Evolutionary conservation across 2,113 vertebrate species (phyloP).

Genomic region (Centrocercus urophasianus): DNA sequence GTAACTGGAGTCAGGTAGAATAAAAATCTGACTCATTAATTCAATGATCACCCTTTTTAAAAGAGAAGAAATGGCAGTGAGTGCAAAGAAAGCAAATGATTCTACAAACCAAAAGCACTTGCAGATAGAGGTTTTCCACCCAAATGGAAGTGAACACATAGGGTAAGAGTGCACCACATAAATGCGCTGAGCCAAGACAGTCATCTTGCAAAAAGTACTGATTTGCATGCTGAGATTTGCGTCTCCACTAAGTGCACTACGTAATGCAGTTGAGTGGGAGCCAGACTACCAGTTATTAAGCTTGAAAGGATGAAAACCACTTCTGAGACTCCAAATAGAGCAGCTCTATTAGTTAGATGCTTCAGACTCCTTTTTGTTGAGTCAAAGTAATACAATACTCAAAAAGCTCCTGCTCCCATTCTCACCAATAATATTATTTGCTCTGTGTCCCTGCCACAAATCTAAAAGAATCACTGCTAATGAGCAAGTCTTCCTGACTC

Average conservation of each 20-base stretch:
- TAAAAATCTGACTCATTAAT: constrained; percentile 23
- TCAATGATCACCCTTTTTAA: not conserved
- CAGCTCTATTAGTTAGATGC: constrained; percentile 5
- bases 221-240: constrained; percentile 46
- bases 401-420: not conserved
- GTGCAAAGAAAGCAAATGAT: not conserved
- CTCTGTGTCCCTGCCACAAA: not conserved
- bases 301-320: constrained; percentile 44
- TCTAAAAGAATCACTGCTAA: not conserved
- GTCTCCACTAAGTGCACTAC: constrained; percentile 56
- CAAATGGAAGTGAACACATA: not conserved
- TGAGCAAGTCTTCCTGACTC: not conserved
- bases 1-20: not conserved
- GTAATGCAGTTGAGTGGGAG: constrained; percentile 46
- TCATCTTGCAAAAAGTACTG: constrained; percentile 36
- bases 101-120: not conserved
- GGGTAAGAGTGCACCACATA: not conserved
- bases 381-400: constrained; percentile 2
- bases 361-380: constrained; percentile 55
- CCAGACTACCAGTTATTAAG: constrained; percentile 28
- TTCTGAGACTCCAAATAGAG: constrained; percentile 23
- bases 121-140: not conserved
- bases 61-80: not conserved
- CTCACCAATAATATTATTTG: not conserved
- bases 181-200: constrained; percentile 15